Conservation (phyloP, 2,113 vertebrate species). For the Eulemur rufifrons region DNA sequence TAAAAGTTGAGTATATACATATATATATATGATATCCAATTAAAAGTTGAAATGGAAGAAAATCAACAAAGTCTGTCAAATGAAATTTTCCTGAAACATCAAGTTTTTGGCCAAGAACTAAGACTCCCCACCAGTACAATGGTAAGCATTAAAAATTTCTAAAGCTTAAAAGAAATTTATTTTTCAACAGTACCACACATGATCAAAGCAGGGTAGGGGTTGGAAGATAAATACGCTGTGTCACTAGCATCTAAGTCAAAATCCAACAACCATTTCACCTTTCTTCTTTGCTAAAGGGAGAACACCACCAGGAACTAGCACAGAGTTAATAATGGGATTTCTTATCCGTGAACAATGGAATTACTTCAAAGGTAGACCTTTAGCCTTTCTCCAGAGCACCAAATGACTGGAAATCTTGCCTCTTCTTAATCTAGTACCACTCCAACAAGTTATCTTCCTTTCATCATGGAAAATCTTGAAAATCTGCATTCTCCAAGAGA, state of each 20-base stretch:
- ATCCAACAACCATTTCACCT: neutral
- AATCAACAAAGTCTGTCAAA: slow-evolving; percentile 30
- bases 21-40: neutral
- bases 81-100: neutral
- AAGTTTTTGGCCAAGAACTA: neutral
- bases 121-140: neutral
- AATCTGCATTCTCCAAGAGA: neutral
- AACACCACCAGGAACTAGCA: slow-evolving; percentile 18
- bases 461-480: neutral
- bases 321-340: neutral
- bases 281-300: neutral
- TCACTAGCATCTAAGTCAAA: neutral
- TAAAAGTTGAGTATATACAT: neutral
- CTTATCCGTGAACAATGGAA: neutral
- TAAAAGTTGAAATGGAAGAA: slow-evolving; percentile 6
- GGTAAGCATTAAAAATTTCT: slow-evolving; percentile 20
- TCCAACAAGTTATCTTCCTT: slow-evolving; percentile 10
- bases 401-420: slow-evolving; percentile 25
- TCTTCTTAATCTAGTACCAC: slow-evolving; percentile 19
- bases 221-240: neutral
- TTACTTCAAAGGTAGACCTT: slow-evolving; percentile 16
- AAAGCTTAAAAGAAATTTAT: slow-evolving; percentile 14
- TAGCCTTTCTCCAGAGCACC: slow-evolving; percentile 21
- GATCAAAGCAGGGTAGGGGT: neutral
- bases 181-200: neutral